These are phyloP conservation scores for Colistium nudipinnis DNA, from an alignment of 2,113 vertebrate species.

Conservation along the genomic window DNA sequence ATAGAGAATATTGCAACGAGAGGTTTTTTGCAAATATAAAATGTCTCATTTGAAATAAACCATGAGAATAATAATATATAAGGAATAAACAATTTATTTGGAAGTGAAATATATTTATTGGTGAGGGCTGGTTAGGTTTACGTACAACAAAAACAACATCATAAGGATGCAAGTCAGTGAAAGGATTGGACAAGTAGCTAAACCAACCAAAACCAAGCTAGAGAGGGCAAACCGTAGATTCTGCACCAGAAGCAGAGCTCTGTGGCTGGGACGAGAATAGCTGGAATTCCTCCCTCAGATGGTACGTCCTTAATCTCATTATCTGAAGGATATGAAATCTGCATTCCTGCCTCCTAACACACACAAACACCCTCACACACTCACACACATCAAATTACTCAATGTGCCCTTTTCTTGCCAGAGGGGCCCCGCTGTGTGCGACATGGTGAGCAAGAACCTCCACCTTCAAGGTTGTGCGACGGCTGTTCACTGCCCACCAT, in stretches of 20 bases:
- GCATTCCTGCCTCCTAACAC: constrained; percentile 67
- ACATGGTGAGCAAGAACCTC: constrained; percentile 24
- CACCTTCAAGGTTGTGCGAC: constrained; percentile 5
- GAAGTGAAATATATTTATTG: not conserved
- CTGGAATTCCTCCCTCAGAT: constrained; percentile 75
- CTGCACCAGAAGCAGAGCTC: constrained; percentile 25
- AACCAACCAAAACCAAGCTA: not conserved
- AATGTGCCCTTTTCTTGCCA: constrained; percentile 40
- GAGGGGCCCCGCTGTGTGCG: constrained; percentile 17
- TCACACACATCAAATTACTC: constrained; percentile 11
- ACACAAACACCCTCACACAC: constrained; percentile 15
- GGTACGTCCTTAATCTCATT: constrained; percentile 80
- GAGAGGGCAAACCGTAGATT: not conserved
- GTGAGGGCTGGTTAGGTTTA: no score
- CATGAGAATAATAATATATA: no score
- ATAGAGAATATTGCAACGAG: no score
- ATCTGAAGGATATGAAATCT: constrained; percentile 79
- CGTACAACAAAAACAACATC: no score
- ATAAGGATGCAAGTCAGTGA: no score
- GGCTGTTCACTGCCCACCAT: not conserved
- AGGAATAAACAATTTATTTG: no score
- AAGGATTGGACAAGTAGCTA: not conserved
- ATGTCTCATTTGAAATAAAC: no score
- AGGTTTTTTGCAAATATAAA: no score
- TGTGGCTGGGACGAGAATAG: constrained; percentile 52